These are phyloP conservation scores for Electrophaes corylata DNA, from an alignment of 2,888 invertebrate genomes.

Conservation along the genomic window DNA sequence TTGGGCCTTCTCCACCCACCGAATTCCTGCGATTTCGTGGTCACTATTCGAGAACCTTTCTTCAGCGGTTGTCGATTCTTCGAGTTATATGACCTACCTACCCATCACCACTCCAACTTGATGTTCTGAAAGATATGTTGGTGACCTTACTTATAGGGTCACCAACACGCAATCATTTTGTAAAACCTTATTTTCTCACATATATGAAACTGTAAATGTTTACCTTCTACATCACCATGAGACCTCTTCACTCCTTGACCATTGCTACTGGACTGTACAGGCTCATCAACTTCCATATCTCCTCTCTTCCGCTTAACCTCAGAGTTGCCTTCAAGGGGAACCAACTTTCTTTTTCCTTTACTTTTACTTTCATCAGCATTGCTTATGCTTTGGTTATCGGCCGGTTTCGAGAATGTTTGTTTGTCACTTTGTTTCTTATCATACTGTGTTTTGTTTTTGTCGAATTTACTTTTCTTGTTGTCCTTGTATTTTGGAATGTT, in stretches of 20 bases:
- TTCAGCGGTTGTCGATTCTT: too few relatives aligned
- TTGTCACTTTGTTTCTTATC: slow-evolving; percentile 28
- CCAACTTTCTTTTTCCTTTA: slow-evolving; percentile 63
- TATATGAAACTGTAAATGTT: neutral
- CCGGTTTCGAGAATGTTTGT: neutral
- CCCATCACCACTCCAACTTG: too few relatives aligned
- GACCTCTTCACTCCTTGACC: slow-evolving; percentile 63
- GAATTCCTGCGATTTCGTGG: too few relatives aligned
- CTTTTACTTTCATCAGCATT: slow-evolving; percentile 48
- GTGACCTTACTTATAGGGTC: too few relatives aligned
- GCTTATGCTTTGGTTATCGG: slow-evolving; percentile 47
- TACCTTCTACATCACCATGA: slow-evolving; percentile 41
- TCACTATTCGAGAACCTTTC: too few relatives aligned
- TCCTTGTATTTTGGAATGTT: slow-evolving; percentile 57
- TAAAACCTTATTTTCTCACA: too few relatives aligned
- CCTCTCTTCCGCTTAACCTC: slow-evolving; percentile 66
- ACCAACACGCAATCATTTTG: too few relatives aligned
- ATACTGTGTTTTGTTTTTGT: slow-evolving; percentile 52
- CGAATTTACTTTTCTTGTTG: slow-evolving; percentile 59
- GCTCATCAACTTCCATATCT: slow-evolving; percentile 53
- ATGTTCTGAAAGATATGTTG: too few relatives aligned
- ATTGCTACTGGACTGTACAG: slow-evolving; percentile 47
- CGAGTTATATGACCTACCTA: too few relatives aligned
- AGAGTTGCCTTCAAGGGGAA: slow-evolving; percentile 46
- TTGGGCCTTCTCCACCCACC: too few relatives aligned